These are phyloP conservation scores for Pedicia rivosa DNA, from an alignment of 2,888 invertebrate species.

Conservation along the genomic window DNA sequence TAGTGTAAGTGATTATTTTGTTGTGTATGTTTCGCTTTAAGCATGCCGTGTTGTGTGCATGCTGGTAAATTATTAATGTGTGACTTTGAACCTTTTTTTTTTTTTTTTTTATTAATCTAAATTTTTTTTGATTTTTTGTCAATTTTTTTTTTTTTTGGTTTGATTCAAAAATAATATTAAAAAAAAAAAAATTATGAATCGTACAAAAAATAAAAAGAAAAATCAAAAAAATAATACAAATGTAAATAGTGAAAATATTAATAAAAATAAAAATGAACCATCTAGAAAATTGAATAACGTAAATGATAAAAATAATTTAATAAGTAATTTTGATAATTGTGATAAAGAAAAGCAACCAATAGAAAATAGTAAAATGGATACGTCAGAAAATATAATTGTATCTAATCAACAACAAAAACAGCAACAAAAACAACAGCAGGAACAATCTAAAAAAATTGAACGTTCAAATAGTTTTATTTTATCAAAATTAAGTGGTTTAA, in stretches of 20 bases:
- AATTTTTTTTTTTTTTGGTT: background rate
- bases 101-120: no score
- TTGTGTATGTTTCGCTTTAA: no score
- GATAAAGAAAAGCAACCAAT: background rate
- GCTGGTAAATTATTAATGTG: no score
- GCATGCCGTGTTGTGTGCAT: no score
- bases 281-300: background rate
- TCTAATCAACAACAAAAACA: background rate
- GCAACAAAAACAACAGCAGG: background rate
- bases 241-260: background rate
- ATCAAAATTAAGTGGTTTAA: slow-evolving; percentile 24
- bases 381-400: no score
- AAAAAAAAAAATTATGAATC: background rate
- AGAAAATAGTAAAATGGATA: no score
- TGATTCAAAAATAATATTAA: background rate
- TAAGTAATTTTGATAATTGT: background rate
- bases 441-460: slow-evolving; percentile 20
- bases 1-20: no score
- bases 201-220: background rate
- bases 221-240: background rate
- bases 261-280: background rate
- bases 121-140: no score
- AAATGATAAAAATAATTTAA: background rate
- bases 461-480: slow-evolving; percentile 27
- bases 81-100: no score